Evolutionary conservation across 2,113 vertebrate species (phyloP).

Genomic region (Stercorarius parasiticus): DNA sequence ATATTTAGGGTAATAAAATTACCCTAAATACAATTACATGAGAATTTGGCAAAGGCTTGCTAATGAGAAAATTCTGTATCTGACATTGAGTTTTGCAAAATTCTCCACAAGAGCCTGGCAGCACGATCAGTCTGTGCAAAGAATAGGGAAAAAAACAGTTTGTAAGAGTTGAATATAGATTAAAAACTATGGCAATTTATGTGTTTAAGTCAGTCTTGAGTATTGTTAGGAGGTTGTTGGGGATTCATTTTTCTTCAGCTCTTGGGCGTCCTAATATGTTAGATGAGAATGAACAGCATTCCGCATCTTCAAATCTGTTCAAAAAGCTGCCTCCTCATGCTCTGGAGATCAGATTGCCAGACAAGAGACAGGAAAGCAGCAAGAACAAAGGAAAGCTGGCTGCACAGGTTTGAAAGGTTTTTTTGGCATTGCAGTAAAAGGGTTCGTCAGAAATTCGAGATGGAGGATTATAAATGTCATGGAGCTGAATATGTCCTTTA

Average conservation of each 20-base stretch:
- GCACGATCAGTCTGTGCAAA: neutral
- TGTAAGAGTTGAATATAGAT: neutral
- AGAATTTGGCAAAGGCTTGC: neutral
- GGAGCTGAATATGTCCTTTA: constrained; percentile 1
- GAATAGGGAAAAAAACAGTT: neutral
- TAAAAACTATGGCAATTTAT: neutral
- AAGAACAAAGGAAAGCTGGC: constrained; percentile 61
- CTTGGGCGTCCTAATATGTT: neutral
- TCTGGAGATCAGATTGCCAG: constrained; percentile 50
- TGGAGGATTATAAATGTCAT: neutral
- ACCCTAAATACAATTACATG: neutral
- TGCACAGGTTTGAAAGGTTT: constrained; percentile 7
- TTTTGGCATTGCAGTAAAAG: constrained; percentile 1
- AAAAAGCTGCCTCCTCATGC: constrained; percentile 37
- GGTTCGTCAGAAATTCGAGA: neutral
- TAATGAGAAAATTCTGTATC: neutral
- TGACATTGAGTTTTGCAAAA: neutral
- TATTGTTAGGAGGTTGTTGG: neutral
- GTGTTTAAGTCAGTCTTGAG: neutral
- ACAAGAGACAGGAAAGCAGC: constrained; percentile 22
- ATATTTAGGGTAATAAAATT: neutral
- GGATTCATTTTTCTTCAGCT: neutral
- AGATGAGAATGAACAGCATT: neutral
- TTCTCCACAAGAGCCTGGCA: neutral
- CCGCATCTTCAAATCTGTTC: neutral